Evolutionary conservation across 2,888 invertebrate species (phyloP).

Genomic region (Hemithea aestivaria): DNA sequence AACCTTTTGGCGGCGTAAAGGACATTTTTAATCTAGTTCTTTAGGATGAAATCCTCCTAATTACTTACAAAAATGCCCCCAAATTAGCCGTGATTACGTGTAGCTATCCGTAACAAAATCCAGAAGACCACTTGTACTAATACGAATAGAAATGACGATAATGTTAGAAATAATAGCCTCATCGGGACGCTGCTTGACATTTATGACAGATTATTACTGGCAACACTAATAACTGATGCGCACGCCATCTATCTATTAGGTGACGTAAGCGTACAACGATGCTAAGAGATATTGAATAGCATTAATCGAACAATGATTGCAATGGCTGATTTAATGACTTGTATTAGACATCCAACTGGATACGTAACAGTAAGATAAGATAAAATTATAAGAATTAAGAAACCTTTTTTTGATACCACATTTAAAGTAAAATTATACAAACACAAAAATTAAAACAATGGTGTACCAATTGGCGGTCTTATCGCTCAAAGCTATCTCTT

Average conservation of each 20-base stretch:
- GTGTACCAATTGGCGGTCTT: no score
- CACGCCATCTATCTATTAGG: slow-evolving; percentile 74
- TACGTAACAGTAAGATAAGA: no score
- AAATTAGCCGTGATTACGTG: slow-evolving; percentile 65
- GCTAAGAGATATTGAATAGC: slow-evolving; percentile 57
- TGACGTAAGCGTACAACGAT: slow-evolving; percentile 54
- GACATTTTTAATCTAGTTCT: no score
- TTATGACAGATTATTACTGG: slow-evolving; percentile 72
- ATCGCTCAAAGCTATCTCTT: no score
- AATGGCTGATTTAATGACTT: slow-evolving; percentile 44
- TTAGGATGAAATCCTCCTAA: no score
- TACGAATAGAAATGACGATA: slow-evolving; percentile 39
- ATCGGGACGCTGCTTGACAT: slow-evolving; percentile 63
- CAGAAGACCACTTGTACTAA: slow-evolving; percentile 56
- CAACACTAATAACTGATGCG: slow-evolving; percentile 60
- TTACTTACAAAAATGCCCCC: no score
- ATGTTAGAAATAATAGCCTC: slow-evolving; percentile 59
- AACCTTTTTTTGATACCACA: no score
- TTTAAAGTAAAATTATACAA: no score
- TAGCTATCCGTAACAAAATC: slow-evolving; percentile 54
- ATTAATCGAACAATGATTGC: slow-evolving; percentile 38
- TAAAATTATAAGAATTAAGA: no score
- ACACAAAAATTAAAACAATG: no score
- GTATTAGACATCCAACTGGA: no score
- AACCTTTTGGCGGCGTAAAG: no score